Evolutionary conservation across 2,113 vertebrate species (phyloP), one percentile per base, ranked within the genome.

Genomic region (Coptodon bakossiorum): DNA sequence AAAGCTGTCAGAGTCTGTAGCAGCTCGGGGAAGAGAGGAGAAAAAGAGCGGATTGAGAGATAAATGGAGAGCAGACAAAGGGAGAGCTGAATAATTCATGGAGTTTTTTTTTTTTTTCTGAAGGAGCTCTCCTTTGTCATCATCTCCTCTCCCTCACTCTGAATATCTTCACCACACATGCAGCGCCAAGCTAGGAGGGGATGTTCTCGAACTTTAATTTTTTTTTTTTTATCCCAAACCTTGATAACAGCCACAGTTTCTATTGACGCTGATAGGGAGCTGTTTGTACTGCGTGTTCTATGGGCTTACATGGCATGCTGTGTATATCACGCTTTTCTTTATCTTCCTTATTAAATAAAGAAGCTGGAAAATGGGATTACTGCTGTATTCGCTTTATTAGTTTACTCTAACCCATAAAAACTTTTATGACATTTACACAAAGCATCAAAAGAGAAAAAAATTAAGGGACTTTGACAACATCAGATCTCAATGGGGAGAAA

Each of bases 61-160:
- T 91, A 93, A 95, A 95, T 89, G 90, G 85, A 93, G 90, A 80
- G 81, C 80, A 90, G 90, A 95, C 93, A 94, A 95, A 93, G 76
- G 80, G 10, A 81, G 59, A 88, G 82, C 45, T 96, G 95, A 96
- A 96, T 96, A 93, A 97, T 96, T 96, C 96, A 96, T 96, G 89
- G 24, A 17, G 34, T 17, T 73, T 91, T 91, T 92, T 92, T 91
- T 91, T 91, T 90, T 86, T 84, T 59, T 78, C 81, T 89, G 80
- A 82, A 22, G 87, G 86, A 89, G 90, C 89, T 89, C 88, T 87
- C 40, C 73, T 91, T 84, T 89, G 84, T 90, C 84, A 56, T 86
- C 85, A 27, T 83, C 81, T 85, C 78, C 29, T 29, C 81, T 43
- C 7, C 71, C 71, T 52, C 80, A 71, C 48, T 68, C 31, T 52